Conservation (phyloP, 2,888 invertebrate species). For the Synanthedon andrenaeformis region DNA sequence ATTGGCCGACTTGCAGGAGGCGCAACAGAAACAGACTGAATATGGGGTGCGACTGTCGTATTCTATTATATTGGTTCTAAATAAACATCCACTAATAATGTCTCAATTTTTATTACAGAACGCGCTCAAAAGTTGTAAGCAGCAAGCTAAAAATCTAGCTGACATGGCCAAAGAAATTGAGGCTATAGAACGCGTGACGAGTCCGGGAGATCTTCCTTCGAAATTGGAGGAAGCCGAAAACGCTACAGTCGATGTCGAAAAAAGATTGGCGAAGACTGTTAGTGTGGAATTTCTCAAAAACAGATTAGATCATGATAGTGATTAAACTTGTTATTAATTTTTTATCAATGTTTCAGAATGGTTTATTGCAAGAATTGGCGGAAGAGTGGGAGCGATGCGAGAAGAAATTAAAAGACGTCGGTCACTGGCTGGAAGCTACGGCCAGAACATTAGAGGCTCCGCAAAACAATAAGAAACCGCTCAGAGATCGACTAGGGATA, state of each 20-base stretch:
- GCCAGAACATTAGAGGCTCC: constrained; percentile 80
- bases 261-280: constrained; percentile 87
- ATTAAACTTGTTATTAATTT: neutral
- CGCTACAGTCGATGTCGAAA: constrained; percentile 86
- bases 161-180: constrained; percentile 94
- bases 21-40: constrained; percentile 87
- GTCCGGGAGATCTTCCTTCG: constrained; percentile 85
- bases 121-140: constrained; percentile 90
- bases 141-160: constrained; percentile 86
- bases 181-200: constrained; percentile 84
- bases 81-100: neutral
- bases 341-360: constrained; percentile 73
- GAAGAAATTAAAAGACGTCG: constrained; percentile 90
- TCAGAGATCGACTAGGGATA: constrained; percentile 86
- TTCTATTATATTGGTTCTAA: neutral
- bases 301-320: neutral
- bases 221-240: constrained; percentile 90
- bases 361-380: constrained; percentile 88
- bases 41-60: constrained; percentile 75
- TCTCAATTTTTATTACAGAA: constrained; percentile 65
- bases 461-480: constrained; percentile 86
- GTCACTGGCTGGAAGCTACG: constrained; percentile 90
- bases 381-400: constrained; percentile 98
- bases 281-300: constrained; percentile 20
- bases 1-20: constrained; percentile 82